These are phyloP conservation scores for Passer montanus DNA, from an alignment of 2,113 vertebrate species.

Conservation along the genomic window DNA sequence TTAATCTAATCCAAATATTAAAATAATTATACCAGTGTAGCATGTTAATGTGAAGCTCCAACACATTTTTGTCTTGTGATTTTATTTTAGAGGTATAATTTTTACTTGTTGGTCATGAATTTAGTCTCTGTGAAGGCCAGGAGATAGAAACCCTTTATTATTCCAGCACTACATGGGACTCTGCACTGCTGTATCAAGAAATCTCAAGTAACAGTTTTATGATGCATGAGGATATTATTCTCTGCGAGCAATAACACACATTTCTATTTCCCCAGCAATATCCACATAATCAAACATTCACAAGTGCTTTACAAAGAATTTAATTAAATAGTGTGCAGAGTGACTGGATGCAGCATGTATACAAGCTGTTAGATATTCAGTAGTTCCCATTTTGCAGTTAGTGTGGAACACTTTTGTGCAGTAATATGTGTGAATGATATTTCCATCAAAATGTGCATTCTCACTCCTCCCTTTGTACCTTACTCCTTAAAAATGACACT, in stretches of 20 bases:
- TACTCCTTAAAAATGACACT: not conserved
- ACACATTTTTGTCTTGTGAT: not conserved
- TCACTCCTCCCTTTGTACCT: not conserved
- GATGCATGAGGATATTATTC: constrained; percentile 18
- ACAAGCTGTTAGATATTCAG: constrained; percentile 12
- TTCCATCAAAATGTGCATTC: not conserved
- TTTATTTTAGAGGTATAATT: constrained; percentile 6
- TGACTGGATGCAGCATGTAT: not conserved
- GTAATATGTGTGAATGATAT: not conserved
- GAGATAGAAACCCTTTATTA: constrained; percentile 26
- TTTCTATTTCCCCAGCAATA: constrained; percentile 34
- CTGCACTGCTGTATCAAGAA: constrained; percentile 1
- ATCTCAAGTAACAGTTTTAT: constrained; percentile 44
- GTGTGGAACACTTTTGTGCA: not conserved
- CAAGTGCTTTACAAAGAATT: constrained; percentile 28
- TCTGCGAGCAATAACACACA: not conserved
- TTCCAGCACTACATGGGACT: not conserved
- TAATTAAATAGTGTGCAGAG: constrained; percentile 32
- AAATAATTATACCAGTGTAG: not conserved
- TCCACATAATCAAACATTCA: constrained; percentile 52
- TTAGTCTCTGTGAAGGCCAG: constrained; percentile 45
- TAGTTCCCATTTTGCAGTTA: constrained; percentile 12
- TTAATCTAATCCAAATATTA: not conserved
- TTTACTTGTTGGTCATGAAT: constrained; percentile 34
- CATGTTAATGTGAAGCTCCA: not conserved